These are phyloP conservation scores for Hypanus sabinus DNA, from an alignment of 2,113 vertebrate species.

Conservation along the genomic window DNA sequence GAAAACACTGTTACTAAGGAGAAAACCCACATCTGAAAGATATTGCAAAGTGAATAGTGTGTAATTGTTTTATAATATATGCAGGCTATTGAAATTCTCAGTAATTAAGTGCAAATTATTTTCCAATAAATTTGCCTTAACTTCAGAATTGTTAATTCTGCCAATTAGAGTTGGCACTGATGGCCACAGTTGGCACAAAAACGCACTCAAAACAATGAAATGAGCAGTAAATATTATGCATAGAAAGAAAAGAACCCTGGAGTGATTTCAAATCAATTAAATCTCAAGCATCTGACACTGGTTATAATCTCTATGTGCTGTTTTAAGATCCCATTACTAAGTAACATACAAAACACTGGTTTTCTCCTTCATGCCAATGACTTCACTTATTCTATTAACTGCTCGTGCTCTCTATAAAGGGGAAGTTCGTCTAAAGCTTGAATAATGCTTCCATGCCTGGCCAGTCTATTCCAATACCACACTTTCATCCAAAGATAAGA, in stretches of 20 bases:
- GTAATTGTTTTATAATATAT: constrained; percentile 34
- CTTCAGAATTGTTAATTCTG: constrained; percentile 20
- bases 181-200: background rate
- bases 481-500: background rate
- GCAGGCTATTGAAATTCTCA: constrained; percentile 24
- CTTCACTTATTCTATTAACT: background rate
- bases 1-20: background rate
- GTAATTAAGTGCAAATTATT: constrained; percentile 34
- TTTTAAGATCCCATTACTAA: background rate
- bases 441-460: background rate
- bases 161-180: constrained; percentile 14
- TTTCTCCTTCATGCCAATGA: background rate
- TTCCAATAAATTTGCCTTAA: constrained; percentile 21
- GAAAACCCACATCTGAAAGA: background rate
- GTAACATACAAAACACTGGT: background rate
- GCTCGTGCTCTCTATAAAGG: background rate
- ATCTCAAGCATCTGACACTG: constrained; percentile 7
- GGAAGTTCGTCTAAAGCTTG: background rate
- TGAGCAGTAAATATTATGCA: constrained; percentile 20
- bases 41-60: background rate
- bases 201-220: background rate
- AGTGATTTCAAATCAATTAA: constrained; percentile 15
- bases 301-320: background rate
- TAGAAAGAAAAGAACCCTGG: background rate
- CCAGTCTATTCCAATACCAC: background rate